Evolutionary conservation across 2,113 vertebrate species (phyloP), one percentile per base, ranked within the genome.

Genomic region (Myotis lucifugus): DNA sequence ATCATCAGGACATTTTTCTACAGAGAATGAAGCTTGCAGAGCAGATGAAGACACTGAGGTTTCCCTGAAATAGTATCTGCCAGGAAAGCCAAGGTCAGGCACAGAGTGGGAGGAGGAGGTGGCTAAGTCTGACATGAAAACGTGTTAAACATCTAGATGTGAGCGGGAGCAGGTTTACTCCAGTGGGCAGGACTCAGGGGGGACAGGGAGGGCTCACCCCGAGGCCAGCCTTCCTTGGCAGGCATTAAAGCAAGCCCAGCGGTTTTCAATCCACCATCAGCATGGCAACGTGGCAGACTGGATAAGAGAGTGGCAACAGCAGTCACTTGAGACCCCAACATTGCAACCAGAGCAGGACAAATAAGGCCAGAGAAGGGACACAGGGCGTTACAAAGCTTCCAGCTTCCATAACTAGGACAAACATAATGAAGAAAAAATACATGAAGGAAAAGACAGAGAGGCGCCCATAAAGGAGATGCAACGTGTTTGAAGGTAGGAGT

Each of bases 51-150:
- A 19, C 15, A 6, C 13, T 54, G 37, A 48, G 25, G 25, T 29
- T 81, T 79, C 70, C 56, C 25, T 96, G 34, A 84, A 81, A 93
- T 1, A 27, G 18, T 0, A 64, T 86, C 67, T 90, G 85, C 70
- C 61, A 25, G 25, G 69, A 56, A 90, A 66, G 46, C n/a, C 40
- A 67, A 77, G 40, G 6, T 94, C 25, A 64, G 37, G 29, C 3
- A 37, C 0, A 15, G 11, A n/a, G 15, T 4, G 1, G 13, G 6
- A 6, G 4, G 7, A 67, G 32, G 12, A 32, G 19, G 40, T 32
- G 6, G 66, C 18, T 61, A 42, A 59, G 8, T 8, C 9, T 29
- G 13, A 64, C 8, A n/a, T 59, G 27, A n/a, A 84, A 90, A 79
- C 4, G 3, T 70, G n/a, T 23, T 56, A 1, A n/a, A 23, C 21